phyloP scores from a whole-genome alignment of 2,888 invertebrate genomes.

The Polylopha cassiicola region DNA sequence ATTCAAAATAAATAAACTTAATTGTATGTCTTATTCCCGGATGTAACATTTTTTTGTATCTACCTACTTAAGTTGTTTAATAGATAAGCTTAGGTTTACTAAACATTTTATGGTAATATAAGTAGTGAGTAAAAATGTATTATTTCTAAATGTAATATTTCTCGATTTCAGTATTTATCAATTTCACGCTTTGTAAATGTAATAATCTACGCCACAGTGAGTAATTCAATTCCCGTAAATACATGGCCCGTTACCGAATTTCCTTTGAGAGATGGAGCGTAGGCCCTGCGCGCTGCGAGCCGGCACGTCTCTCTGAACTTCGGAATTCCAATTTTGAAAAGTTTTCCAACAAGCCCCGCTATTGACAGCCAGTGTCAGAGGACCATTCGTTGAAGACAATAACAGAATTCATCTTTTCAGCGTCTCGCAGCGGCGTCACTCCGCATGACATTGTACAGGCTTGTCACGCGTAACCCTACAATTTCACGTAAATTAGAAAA shows the following conservation, averaged over 20 bases:
- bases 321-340: conserved; percentile 77
- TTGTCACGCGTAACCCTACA: no score
- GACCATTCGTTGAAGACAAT: conserved; percentile 42
- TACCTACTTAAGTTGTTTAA: no score
- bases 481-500: no score
- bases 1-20: no score
- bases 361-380: conserved; percentile 72
- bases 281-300: conserved; percentile 53
- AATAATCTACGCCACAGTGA: conserved; percentile 64
- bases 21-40: no score
- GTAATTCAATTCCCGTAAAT: conserved; percentile 72
- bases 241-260: conserved; percentile 69
- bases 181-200: conserved; percentile 67
- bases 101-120: no score
- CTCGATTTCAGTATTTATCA: conserved; percentile 48
- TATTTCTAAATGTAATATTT: conserved; percentile 10
- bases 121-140: conserved; percentile 1
- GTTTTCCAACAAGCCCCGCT: conserved; percentile 70
- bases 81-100: no score
- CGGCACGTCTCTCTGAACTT: conserved; percentile 71
- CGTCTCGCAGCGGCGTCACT: not conserved
- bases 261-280: conserved; percentile 74
- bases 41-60: no score
- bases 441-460: not conserved
- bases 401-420: conserved; percentile 16